These are phyloP conservation scores for Embiotoca jacksoni DNA, from an alignment of 2,113 vertebrate genomes.

Conservation along the genomic window DNA sequence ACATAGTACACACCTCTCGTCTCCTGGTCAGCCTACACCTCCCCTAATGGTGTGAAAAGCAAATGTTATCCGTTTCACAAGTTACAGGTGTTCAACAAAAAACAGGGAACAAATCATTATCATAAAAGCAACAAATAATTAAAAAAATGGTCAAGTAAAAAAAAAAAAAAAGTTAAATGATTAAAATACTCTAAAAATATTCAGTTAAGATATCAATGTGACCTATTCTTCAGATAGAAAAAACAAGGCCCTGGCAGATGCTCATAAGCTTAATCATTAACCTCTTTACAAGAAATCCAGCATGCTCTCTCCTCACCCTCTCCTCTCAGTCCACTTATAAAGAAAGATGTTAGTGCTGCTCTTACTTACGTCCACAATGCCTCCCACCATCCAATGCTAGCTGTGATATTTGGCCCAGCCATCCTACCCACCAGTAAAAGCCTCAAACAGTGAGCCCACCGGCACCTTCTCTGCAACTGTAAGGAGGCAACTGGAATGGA, in stretches of 20 bases:
- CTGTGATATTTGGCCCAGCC: conserved; percentile 74
- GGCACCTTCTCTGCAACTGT: conserved; percentile 62
- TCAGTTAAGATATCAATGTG: conserved; percentile 4
- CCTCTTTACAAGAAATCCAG: conserved; percentile 50
- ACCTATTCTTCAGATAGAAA: conserved; percentile 26
- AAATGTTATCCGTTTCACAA: conserved; percentile 51
- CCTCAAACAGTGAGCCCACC: conserved; percentile 54
- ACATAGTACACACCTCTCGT: conserved; percentile 28
- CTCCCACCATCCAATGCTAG: conserved; percentile 80
- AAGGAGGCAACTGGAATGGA: conserved; percentile 63
- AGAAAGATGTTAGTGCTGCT: conserved; percentile 76
- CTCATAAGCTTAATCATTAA: conserved; percentile 69
- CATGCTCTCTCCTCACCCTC: conserved; percentile 52
- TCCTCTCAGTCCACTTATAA: conserved; percentile 52
- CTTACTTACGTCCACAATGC: conserved; percentile 88
- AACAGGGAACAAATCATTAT: conserved; percentile 2
- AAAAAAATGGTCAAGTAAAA: not conserved
- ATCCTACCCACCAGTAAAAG: conserved; percentile 64
- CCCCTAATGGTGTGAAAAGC: conserved; percentile 56
- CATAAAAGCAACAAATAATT: conserved; percentile 13
- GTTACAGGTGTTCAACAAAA: conserved; percentile 39
- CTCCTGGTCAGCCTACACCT: conserved; percentile 48
- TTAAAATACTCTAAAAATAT: not conserved
- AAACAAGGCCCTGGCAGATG: conserved; percentile 54
- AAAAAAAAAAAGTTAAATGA: not conserved